phyloP scores from a whole-genome alignment of 2,797 vertebrate genomes.

The Cossypha dichroa region DNA sequence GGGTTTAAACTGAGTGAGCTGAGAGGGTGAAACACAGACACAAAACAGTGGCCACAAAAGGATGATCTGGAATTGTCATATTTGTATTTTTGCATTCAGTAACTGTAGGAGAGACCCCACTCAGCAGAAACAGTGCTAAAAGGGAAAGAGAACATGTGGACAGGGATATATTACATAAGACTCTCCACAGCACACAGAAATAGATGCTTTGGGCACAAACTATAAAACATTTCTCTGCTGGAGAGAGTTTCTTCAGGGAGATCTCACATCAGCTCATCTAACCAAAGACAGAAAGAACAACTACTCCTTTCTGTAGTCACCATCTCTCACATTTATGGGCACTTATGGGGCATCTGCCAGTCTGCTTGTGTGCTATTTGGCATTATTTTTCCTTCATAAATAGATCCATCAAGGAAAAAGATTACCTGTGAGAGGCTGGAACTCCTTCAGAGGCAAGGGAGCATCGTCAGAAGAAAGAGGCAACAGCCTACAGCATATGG shows the following conservation, averaged over 20 bases:
- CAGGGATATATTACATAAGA: neutral
- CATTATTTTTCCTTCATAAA: neutral
- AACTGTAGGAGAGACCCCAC: neutral
- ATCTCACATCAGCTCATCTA: neutral
- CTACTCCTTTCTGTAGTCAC: neutral
- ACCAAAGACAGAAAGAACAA: neutral
- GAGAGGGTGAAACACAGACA: neutral
- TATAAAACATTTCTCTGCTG: neutral
- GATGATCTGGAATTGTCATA: neutral
- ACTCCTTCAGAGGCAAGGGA: neutral
- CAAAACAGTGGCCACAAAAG: neutral
- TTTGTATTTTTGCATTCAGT: neutral
- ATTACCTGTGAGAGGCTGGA: neutral
- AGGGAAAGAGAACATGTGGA: neutral
- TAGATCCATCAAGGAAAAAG: neutral
- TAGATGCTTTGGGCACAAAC: neutral
- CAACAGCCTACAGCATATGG: rapidly evolving
- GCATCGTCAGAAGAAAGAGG: neutral
- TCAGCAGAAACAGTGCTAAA: neutral
- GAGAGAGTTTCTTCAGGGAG: neutral
- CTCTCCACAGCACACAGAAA: neutral
- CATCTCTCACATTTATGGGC: rapidly evolving
- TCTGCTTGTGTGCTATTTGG: neutral
- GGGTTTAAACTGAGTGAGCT: neutral
- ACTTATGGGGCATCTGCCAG: neutral